Conservation (phyloP, 2,113 vertebrate species). For the Rhinolophus sinicus region DNA sequence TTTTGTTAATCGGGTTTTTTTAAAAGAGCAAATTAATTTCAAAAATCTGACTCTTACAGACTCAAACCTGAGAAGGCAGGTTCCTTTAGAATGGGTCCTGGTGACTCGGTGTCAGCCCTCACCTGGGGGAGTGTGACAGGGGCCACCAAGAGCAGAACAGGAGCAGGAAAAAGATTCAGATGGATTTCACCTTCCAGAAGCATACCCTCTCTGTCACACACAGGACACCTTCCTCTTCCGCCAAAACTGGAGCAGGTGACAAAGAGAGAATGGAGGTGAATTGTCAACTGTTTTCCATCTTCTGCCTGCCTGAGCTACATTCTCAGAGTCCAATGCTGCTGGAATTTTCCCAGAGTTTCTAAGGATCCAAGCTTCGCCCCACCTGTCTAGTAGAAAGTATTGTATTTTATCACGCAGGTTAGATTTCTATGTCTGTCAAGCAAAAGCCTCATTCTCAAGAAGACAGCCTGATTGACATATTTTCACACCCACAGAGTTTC, state of each 20-base stretch:
- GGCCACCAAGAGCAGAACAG: background rate
- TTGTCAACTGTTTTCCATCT: background rate
- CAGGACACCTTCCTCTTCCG: background rate
- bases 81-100: fast-evolving
- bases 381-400: background rate
- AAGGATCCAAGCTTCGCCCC: background rate
- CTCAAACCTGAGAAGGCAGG: too few relatives aligned
- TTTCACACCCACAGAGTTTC: conserved; percentile 34
- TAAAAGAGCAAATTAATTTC: background rate
- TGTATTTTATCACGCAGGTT: background rate
- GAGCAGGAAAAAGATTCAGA: too few relatives aligned
- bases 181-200: fast-evolving
- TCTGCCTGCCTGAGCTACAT: background rate
- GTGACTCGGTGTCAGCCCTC: background rate
- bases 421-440: background rate
- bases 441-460: background rate
- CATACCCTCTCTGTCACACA: fast-evolving
- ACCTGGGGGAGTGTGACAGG: fast-evolving
- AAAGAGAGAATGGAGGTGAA: background rate
- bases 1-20: background rate
- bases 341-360: background rate
- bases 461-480: background rate
- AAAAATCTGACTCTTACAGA: background rate
- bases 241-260: fast-evolving
- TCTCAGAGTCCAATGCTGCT: background rate